Percentiles rank a stretch among this genome's conserved stretches.
Evolutionary conservation across 2,113 vertebrate species (phyloP).

Genomic region (Esox niger): DNA sequence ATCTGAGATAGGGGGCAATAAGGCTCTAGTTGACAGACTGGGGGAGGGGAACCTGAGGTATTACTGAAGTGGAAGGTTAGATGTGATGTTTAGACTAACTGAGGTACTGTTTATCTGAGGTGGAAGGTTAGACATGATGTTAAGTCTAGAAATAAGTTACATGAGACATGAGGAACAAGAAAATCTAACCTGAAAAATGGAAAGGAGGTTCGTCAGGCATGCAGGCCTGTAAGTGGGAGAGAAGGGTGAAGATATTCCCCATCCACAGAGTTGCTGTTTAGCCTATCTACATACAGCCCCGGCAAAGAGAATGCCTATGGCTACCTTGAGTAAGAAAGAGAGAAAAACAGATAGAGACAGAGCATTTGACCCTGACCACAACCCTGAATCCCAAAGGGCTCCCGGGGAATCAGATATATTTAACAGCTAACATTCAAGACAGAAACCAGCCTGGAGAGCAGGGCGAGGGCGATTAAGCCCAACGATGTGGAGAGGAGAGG

Average conservation of each 20-base stretch:
- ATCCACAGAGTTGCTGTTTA: neutral
- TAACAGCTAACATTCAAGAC: constrained; percentile 7
- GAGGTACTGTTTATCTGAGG: no score
- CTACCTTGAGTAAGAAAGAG: neutral
- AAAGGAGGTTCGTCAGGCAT: neutral
- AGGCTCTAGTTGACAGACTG: no score
- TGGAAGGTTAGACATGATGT: no score
- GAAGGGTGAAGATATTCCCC: no score
- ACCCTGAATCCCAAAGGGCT: neutral
- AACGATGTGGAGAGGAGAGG: constrained; percentile 1
- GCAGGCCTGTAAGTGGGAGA: neutral
- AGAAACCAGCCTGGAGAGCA: constrained; percentile 1
- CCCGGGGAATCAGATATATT: neutral
- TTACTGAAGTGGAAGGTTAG: no score
- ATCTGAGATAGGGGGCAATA: neutral
- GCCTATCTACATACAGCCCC: neutral
- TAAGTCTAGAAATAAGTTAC: no score
- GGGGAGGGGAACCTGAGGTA: no score
- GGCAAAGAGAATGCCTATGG: no score
- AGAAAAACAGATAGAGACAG: neutral
- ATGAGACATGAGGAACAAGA: neutral
- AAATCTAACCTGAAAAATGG: constrained; percentile 2
- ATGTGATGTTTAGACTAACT: neutral
- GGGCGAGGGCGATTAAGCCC: neutral
- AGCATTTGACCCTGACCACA: neutral